Evolutionary conservation across 1,140 invertebrate genomes (phyloP), one percentile per base, ranked within the genome.

Genomic region (Archivesica marissinica): DNA sequence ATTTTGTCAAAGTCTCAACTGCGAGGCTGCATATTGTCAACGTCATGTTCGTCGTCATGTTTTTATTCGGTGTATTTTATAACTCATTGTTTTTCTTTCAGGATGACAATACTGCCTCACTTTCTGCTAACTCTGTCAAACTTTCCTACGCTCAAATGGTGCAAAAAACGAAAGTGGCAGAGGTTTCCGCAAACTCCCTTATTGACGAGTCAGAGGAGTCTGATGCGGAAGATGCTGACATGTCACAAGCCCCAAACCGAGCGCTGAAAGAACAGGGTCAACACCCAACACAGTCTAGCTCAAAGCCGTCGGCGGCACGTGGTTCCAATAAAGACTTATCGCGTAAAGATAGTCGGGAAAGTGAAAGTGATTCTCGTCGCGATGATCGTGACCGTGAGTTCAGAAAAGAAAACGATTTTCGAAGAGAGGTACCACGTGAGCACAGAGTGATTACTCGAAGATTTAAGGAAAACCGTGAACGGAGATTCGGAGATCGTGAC

Each of bases 101-200:
- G 87, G 74, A 90, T 50, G 76, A 88, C 78, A 85, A 85, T 44
- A 54, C 75, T 84, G 61, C 44, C 76, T 85, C 61, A 89, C 75
- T 74, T 33, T 52, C 35, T 75, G 87, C 88, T 79, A 87, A 85
- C 25, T 91, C 92, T 59, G 90, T 89, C 70, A 92, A 96, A 93
- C 95, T 97, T 92, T 97, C 96, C 93, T 97, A 97, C 95, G 97
- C 97, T 88, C 96, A 97, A 95, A 97, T 97, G 92, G 96, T 97
- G 87, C 96, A 97, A 90, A 96, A 92, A 79, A 86, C 82, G 68
- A 78, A 91, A 87, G 52, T 88, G 66, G 86, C 84, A 85, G 79
- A 84, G 61, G 86, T 88, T 66, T 84, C 76, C 66, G 85, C 88
- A 74, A 85, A 84, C 77, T 72, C 64, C 23, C 35, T 85, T 15